phyloP scores from a whole-genome alignment of 2,113 vertebrate genomes.

The Cavia porcellus region DNA sequence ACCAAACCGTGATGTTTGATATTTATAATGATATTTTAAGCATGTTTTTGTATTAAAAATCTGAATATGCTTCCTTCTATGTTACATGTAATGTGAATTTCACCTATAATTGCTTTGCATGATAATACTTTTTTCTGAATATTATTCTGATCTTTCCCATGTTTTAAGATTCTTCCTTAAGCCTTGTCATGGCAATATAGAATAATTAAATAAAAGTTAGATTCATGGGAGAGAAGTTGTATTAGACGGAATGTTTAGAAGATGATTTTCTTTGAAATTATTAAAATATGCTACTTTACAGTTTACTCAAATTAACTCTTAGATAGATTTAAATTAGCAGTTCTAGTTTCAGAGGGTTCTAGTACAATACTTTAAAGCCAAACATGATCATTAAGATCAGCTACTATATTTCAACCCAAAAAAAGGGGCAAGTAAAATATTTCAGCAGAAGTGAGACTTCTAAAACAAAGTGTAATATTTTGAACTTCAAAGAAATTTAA shows the following conservation, averaged over 20 bases:
- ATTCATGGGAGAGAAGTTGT: not conserved
- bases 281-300: not conserved
- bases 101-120: not conserved
- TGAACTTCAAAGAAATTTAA: not conserved
- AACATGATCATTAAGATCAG: not conserved
- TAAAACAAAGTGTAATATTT: slow-evolving; percentile 9
- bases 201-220: not conserved
- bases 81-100: not conserved
- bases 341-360: not conserved
- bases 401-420: not conserved
- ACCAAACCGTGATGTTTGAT: not conserved
- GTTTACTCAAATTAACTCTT: not conserved
- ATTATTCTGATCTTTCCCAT: not conserved
- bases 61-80: not conserved
- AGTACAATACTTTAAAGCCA: slow-evolving; percentile 7
- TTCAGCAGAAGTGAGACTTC: not conserved
- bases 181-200: not conserved
- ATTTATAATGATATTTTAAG: not conserved
- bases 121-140: not conserved
- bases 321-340: not conserved
- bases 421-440: not conserved
- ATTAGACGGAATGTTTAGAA: not conserved
- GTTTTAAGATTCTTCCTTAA: not conserved
- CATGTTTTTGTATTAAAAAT: not conserved
- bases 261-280: not conserved